Evolutionary conservation across 2,113 vertebrate genomes (phyloP).

Genomic region (Kryptolebias marmoratus): DNA sequence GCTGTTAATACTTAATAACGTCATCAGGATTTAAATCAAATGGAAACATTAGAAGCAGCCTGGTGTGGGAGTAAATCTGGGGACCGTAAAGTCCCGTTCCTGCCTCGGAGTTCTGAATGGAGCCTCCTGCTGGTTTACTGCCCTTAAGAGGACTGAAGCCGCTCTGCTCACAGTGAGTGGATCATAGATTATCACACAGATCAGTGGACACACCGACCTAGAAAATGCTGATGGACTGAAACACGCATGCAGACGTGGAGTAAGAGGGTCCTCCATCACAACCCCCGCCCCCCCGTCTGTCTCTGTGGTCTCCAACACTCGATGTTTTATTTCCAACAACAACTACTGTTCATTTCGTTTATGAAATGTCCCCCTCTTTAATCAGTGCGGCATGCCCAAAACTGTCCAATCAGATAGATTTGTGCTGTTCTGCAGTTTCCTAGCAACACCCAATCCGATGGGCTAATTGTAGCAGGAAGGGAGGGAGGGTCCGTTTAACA

Average conservation of each 20-base stretch:
- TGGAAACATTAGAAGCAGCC: neutral
- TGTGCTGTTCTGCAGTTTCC: constrained; percentile 24
- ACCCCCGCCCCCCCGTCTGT: constrained; percentile 66
- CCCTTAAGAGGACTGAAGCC: neutral
- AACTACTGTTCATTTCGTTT: neutral
- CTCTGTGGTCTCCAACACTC: constrained; percentile 12
- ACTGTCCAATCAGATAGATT: neutral
- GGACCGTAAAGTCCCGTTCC: neutral
- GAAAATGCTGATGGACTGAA: constrained; percentile 55
- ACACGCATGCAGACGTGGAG: constrained; percentile 9
- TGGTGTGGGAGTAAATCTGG: constrained; percentile 19
- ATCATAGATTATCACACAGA: constrained; percentile 60
- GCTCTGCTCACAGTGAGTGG: constrained; percentile 4
- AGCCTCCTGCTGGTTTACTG: neutral
- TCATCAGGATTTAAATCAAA: neutral
- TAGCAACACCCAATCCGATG: constrained; percentile 53
- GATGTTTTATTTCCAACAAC: neutral
- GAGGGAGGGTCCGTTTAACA: neutral
- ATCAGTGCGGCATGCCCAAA: neutral
- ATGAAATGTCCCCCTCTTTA: constrained; percentile 2
- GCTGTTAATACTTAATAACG: too few relatives aligned
- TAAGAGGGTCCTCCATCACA: constrained; percentile 43
- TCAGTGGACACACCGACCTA: constrained; percentile 57
- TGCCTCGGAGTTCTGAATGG: constrained; percentile 9
- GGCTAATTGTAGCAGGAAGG: neutral